Conservation (phyloP, 2,113 vertebrate species). For the Australoheros scitulus region DNA sequence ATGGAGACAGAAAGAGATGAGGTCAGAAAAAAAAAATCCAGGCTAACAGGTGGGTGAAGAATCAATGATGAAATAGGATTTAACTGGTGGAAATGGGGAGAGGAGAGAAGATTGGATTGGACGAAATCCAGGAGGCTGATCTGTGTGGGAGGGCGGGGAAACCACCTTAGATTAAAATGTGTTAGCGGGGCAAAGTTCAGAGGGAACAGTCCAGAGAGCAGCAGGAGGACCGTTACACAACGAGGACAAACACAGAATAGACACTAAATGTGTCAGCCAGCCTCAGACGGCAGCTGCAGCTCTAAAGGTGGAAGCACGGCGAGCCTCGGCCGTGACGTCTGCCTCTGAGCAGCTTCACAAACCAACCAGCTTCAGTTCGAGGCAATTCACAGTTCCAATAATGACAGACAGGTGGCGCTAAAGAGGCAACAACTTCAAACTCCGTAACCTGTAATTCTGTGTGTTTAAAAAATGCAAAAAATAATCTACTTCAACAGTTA, state of each 20-base stretch:
- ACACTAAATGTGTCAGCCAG: conserved; percentile 9
- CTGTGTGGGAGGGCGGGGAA: not conserved
- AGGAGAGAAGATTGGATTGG: not conserved
- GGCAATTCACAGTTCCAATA: not conserved
- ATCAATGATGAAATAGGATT: not conserved
- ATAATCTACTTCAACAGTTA: too few species aligned
- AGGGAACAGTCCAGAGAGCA: not conserved
- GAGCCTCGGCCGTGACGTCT: not conserved
- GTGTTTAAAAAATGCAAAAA: too few species aligned
- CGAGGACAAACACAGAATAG: not conserved
- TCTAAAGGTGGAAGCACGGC: not conserved
- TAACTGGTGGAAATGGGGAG: not conserved
- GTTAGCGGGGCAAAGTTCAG: not conserved
- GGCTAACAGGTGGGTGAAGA: not conserved
- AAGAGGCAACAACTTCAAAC: not conserved
- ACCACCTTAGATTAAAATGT: not conserved
- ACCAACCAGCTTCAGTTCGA: not conserved
- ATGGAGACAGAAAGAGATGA: not conserved
- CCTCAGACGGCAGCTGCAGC: not conserved
- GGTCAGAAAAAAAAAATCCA: not conserved
- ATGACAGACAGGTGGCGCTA: not conserved
- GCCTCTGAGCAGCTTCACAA: not conserved
- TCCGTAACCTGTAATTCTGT: not conserved
- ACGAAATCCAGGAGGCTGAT: not conserved
- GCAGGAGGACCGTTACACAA: conserved; percentile 9